phyloP scores from a whole-genome alignment of 2,888 invertebrate species.

The Pristionchus entomophagus region DNA sequence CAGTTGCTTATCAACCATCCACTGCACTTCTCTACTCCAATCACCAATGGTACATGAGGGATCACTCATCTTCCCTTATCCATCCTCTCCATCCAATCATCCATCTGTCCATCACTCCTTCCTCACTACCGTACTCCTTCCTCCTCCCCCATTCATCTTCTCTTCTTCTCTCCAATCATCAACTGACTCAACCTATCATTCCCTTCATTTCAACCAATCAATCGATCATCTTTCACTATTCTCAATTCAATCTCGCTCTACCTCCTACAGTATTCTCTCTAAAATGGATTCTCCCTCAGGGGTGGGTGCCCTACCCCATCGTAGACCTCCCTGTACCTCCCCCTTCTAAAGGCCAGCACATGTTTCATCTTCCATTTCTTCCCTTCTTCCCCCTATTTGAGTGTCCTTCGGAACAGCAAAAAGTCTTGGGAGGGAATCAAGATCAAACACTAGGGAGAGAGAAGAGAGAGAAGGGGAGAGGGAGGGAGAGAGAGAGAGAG shows the following conservation, averaged over 20 bases:
- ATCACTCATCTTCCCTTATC: not conserved
- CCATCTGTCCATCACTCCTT: not conserved
- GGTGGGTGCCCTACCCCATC: constrained; percentile 2
- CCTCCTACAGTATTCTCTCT: not conserved
- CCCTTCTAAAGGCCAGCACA: constrained; percentile 3
- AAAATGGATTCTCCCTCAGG: not conserved
- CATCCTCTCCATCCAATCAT: not conserved
- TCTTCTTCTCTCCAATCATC: not conserved
- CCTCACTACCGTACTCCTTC: not conserved
- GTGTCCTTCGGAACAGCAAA: constrained; percentile 30
- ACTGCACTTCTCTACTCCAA: not conserved
- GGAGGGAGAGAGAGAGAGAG: not conserved
- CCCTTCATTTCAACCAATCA: not conserved
- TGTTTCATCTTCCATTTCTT: constrained; percentile 1
- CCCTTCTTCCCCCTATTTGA: constrained; percentile 7
- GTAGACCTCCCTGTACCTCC: not conserved
- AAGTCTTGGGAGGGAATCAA: constrained; percentile 1
- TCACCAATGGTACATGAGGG: not conserved
- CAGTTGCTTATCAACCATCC: not conserved
- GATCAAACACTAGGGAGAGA: constrained; percentile 31
- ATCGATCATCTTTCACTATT: not conserved
- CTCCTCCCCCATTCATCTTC: not conserved
- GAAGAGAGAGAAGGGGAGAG: not conserved
- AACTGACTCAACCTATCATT: constrained; percentile 13
- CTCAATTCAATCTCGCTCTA: not conserved